These are phyloP conservation scores for Leptinotarsa tumamoca DNA, from an alignment of 2,888 invertebrate species.

Conservation along the genomic window DNA sequence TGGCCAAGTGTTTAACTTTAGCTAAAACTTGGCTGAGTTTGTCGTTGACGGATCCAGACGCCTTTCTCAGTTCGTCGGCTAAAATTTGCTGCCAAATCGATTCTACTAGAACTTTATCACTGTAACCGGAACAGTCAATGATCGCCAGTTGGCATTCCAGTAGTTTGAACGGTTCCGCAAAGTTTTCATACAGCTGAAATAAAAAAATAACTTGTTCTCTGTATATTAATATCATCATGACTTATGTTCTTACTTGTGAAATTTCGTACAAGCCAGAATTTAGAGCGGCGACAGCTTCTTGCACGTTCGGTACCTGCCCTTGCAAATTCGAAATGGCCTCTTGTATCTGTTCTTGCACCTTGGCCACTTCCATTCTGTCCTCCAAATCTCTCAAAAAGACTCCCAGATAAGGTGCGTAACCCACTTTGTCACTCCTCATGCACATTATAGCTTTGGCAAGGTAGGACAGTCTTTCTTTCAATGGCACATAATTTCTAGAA, in stretches of 20 bases:
- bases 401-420: slow-evolving; percentile 78
- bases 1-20: slow-evolving; percentile 82
- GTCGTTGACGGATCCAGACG: slow-evolving; percentile 69
- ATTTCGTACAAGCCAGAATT: slow-evolving; percentile 88
- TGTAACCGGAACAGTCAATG: slow-evolving; percentile 93
- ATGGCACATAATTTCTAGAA: slow-evolving; percentile 77
- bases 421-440: slow-evolving; percentile 87
- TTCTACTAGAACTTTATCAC: slow-evolving; percentile 86
- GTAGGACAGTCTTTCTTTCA: slow-evolving; percentile 89
- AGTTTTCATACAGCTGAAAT: slow-evolving; percentile 85
- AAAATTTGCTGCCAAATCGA: slow-evolving; percentile 92
- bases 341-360: slow-evolving; percentile 81
- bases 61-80: slow-evolving; percentile 68
- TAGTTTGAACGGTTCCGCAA: slow-evolving; percentile 89
- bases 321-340: slow-evolving; percentile 73
- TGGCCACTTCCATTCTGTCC: slow-evolving; percentile 92
- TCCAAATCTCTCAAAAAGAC: slow-evolving; percentile 89
- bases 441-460: slow-evolving; percentile 95
- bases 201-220: slow-evolving; percentile 29
- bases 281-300: slow-evolving; percentile 76
- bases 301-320: slow-evolving; percentile 58
- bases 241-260: slow-evolving; percentile 74
- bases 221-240: neutral
- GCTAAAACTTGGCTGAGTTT: slow-evolving; percentile 77
- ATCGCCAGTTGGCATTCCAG: slow-evolving; percentile 96